phyloP scores from a whole-genome alignment of 1,140 invertebrate species.

The Euglossa dilemma region DNA sequence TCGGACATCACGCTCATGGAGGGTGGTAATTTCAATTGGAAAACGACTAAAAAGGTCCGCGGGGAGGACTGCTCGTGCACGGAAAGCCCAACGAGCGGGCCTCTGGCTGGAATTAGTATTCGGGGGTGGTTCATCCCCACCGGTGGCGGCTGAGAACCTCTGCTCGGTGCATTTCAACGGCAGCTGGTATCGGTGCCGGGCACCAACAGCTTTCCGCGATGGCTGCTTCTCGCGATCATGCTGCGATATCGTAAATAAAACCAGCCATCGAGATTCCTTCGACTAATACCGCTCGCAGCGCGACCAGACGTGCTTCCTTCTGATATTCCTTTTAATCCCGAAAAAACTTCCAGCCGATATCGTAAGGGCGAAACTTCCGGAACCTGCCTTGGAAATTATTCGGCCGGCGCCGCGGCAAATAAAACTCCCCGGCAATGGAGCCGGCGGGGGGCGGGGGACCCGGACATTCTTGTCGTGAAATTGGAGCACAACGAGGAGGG shows the following conservation, averaged over 20 bases:
- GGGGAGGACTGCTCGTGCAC: slow-evolving; percentile 10
- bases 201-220: slow-evolving; percentile 25
- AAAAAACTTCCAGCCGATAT: slow-evolving; percentile 5
- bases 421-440: background rate
- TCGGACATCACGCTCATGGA: slow-evolving; percentile 8
- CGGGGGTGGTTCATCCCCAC: background rate
- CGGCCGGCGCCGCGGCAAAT: background rate
- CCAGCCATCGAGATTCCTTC: slow-evolving; percentile 12
- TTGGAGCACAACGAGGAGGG: background rate
- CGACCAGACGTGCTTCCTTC: slow-evolving; percentile 6
- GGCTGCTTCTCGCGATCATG: slow-evolving; percentile 50
- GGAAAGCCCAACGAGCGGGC: slow-evolving; percentile 1
- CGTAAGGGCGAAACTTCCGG: background rate
- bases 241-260: slow-evolving; percentile 54
- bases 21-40: slow-evolving; percentile 26
- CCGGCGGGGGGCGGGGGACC: too few relatives aligned
- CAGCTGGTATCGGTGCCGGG: slow-evolving; percentile 28
- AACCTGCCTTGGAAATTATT: slow-evolving; percentile 13
- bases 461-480: background rate
- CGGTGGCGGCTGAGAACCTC: slow-evolving; percentile 10
- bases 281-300: slow-evolving; percentile 33
- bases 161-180: slow-evolving; percentile 27
- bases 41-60: slow-evolving; percentile 19
- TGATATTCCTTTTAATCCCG: slow-evolving; percentile 18
- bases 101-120: slow-evolving; percentile 18